These are phyloP conservation scores for Rhodophaea formosa DNA, from an alignment of 2,888 invertebrate species.

Conservation along the genomic window DNA sequence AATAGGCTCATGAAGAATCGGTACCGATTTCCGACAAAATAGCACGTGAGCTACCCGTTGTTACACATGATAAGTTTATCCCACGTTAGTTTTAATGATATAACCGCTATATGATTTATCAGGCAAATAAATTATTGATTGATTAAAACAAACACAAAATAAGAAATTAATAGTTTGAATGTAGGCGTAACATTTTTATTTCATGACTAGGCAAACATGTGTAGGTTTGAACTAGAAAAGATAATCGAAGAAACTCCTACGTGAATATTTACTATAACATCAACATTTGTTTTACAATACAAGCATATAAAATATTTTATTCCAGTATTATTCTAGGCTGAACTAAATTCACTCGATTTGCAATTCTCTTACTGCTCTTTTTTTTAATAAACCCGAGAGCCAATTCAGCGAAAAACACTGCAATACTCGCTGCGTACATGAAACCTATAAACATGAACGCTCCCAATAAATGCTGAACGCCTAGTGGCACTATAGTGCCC, in stretches of 20 bases:
- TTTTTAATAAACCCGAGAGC: conserved; percentile 28
- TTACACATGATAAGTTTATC: no score
- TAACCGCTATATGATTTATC: no score
- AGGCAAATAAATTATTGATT: no score
- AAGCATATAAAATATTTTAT: not conserved
- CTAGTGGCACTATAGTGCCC: conserved; percentile 57
- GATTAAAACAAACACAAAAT: no score
- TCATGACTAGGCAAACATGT: not conserved
- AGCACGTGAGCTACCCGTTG: no score
- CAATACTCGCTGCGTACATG: conserved; percentile 59
- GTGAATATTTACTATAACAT: not conserved
- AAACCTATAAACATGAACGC: conserved; percentile 73
- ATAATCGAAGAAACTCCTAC: not conserved
- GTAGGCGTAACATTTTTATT: not conserved
- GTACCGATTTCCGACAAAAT: no score
- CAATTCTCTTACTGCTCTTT: conserved; percentile 20
- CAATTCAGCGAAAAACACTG: conserved; percentile 63
- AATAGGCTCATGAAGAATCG: no score
- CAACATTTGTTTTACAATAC: not conserved
- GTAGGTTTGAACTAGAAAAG: no score
- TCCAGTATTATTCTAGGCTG: not conserved
- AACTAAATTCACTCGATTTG: not conserved
- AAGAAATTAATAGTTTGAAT: no score
- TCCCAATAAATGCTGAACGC: conserved; percentile 67
- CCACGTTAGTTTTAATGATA: no score